phyloP scores from a whole-genome alignment of 2,797 vertebrate genomes.

The Halcyon chelicuti region DNA sequence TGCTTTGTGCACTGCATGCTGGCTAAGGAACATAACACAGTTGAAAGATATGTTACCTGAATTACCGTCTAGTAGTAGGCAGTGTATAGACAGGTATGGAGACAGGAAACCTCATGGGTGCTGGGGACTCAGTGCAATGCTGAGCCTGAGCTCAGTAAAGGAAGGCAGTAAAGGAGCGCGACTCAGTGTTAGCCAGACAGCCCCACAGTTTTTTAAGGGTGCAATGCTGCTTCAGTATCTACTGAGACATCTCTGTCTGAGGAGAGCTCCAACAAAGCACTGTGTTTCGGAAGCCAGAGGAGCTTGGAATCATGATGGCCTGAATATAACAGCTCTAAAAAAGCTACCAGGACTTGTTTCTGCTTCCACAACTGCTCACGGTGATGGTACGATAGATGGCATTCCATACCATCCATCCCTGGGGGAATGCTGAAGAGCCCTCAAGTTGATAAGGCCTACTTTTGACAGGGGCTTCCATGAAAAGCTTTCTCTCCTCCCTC shows the following conservation, averaged over 20 bases:
- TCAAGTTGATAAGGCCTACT: not conserved
- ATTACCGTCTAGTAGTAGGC: not conserved
- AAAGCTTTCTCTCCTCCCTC: not conserved
- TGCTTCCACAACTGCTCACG: not conserved
- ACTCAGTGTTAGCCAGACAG: not conserved
- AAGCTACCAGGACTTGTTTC: not conserved
- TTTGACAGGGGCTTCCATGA: not conserved
- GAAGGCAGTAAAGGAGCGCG: not conserved
- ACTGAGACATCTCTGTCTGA: not conserved
- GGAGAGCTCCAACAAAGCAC: not conserved
- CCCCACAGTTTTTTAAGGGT: too few relatives aligned
- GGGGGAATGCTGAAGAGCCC: not conserved
- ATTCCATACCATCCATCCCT: not conserved
- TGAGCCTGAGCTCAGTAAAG: not conserved
- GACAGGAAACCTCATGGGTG: not conserved
- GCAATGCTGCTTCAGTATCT: not conserved
- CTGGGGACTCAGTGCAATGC: not conserved
- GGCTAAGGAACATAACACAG: not conserved
- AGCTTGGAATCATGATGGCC: not conserved
- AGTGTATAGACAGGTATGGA: rapidly evolving
- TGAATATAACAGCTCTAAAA: not conserved
- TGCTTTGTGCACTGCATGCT: not conserved
- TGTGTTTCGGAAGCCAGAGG: not conserved
- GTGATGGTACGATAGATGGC: not conserved
- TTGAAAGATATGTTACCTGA: not conserved